Conservation (phyloP, 2,797 vertebrate genomes). For the Lindbergichthys nudifrons region DNA sequence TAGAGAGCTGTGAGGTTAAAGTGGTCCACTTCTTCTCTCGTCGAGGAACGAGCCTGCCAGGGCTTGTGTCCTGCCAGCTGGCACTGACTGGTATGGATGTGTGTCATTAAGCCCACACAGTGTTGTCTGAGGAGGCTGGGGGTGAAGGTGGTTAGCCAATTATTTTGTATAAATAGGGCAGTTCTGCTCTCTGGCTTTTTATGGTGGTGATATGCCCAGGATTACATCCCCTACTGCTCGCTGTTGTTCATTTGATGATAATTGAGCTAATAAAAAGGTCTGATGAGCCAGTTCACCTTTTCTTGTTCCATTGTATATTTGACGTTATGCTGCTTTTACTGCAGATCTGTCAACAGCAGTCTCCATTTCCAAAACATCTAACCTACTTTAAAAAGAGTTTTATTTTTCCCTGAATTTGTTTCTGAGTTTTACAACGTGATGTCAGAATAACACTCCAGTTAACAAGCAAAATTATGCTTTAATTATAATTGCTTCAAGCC, state of each 20-base stretch:
- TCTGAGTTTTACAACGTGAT: constrained; percentile 39
- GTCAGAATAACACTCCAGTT: constrained; percentile 45
- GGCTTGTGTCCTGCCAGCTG: constrained; percentile 75
- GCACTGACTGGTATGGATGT: constrained; percentile 75
- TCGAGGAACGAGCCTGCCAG: constrained; percentile 64
- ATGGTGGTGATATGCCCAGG: constrained; percentile 75
- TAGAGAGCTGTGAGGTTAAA: constrained; percentile 79
- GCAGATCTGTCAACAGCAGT: constrained; percentile 47
- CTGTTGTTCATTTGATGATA: constrained; percentile 77
- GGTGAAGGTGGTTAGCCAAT: constrained; percentile 78
- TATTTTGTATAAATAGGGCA: constrained; percentile 84
- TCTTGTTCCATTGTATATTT: constrained; percentile 62
- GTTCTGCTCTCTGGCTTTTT: constrained; percentile 79
- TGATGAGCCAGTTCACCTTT: constrained; percentile 72
- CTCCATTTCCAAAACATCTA: constrained; percentile 53
- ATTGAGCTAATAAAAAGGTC: constrained; percentile 73
- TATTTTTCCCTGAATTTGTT: constrained; percentile 16
- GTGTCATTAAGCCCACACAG: constrained; percentile 85
- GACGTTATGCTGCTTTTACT: constrained; percentile 46
- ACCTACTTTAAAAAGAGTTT: constrained; percentile 40
- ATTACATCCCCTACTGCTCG: constrained; percentile 69
- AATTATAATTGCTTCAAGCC: constrained; percentile 31
- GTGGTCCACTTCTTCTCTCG: constrained; percentile 77
- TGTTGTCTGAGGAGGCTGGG: constrained; percentile 79
- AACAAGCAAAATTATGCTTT: constrained; percentile 42